Percentiles rank a stretch among this genome's conserved stretches.
Conservation (phyloP, 2,113 vertebrate genomes). For the Camelus bactrianus region DNA sequence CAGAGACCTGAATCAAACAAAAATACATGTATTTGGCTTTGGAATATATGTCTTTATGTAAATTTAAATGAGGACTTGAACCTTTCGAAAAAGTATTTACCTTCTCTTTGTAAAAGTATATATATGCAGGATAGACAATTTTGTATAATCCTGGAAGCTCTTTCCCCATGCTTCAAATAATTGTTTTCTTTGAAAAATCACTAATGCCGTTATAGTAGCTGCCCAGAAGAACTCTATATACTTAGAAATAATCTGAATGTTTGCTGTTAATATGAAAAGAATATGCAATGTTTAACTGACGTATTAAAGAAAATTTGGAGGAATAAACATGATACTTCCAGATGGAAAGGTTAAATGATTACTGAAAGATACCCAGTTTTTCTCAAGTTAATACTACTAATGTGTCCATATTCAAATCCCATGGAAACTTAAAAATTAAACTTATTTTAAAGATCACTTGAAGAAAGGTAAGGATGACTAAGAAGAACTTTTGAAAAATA, state of each 20-base stretch:
- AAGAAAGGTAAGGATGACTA: neutral
- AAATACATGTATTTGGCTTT: neutral
- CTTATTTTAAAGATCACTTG: neutral
- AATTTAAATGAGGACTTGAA: neutral
- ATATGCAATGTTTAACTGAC: neutral
- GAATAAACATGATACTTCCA: neutral
- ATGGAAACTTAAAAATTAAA: neutral
- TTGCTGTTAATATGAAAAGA: neutral
- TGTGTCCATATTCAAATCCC: neutral
- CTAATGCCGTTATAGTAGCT: neutral
- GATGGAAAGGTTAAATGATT: neutral
- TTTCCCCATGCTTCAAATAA: slow-evolving; percentile 1
- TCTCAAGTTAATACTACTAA: neutral
- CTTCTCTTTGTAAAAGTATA: neutral
- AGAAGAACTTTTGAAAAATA: slow-evolving; percentile 12
- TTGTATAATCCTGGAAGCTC: neutral
- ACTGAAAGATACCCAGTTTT: neutral
- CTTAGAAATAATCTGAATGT: slow-evolving; percentile 48
- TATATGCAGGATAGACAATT: neutral
- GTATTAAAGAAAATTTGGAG: neutral
- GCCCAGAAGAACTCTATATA: neutral
- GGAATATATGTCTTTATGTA: neutral
- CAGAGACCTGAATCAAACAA: slow-evolving; percentile 11
- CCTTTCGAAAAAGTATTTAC: neutral
- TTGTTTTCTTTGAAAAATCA: slow-evolving; percentile 48